A percentile compares a stretch with the other conserved stretches of the same genome.
These are phyloP conservation scores for Nannoperca obscura DNA, from an alignment of 2,797 vertebrate species.

Conservation along the genomic window DNA sequence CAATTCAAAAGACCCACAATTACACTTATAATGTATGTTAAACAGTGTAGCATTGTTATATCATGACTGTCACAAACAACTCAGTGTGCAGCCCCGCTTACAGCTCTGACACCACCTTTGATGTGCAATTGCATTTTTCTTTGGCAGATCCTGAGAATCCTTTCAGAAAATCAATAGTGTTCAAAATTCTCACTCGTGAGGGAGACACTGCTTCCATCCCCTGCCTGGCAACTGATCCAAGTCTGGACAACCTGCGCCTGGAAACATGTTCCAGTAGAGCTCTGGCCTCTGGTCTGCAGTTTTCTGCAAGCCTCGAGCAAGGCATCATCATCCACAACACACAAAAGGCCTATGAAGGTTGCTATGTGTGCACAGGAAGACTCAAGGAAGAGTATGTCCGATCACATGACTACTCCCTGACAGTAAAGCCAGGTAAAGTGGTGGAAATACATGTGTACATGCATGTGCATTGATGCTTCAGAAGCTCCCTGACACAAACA, in stretches of 20 bases:
- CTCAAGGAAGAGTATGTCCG: constrained; percentile 73
- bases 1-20: neutral
- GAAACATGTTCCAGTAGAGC: constrained; percentile 81
- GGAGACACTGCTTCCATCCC: constrained; percentile 85
- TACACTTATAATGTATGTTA: neutral
- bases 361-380: constrained; percentile 89
- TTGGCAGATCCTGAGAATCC: constrained; percentile 90
- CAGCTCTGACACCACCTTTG: constrained; percentile 57
- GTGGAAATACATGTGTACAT: neutral
- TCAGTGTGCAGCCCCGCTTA: constrained; percentile 14
- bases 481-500: neutral
- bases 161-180: constrained; percentile 87
- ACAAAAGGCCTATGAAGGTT: constrained; percentile 87
- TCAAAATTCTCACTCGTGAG: constrained; percentile 83
- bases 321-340: constrained; percentile 88
- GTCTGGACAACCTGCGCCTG: constrained; percentile 86
- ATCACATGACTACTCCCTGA: constrained; percentile 86
- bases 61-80: constrained; percentile 19
- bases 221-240: constrained; percentile 93
- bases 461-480: neutral
- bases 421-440: constrained; percentile 89
- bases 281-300: constrained; percentile 85
- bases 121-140: constrained; percentile 65
- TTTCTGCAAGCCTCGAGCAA: constrained; percentile 85
- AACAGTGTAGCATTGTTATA: neutral